phyloP scores from a whole-genome alignment of 2,113 vertebrate species.

The Elanus axillaris region DNA sequence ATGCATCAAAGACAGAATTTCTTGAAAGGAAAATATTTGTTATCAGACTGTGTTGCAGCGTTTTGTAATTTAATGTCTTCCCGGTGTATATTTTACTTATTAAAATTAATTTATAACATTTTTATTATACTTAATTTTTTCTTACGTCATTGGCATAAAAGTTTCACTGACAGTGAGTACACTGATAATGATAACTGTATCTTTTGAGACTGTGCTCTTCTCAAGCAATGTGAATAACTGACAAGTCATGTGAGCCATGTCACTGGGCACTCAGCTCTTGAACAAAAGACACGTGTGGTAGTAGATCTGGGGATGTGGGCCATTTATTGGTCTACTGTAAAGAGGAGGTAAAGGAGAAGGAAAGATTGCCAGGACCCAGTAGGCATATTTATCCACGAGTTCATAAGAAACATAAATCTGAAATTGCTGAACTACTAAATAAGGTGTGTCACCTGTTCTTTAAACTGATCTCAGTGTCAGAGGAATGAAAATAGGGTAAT shows the following conservation, averaged over 20 bases:
- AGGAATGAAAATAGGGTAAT: not conserved
- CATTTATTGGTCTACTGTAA: not conserved
- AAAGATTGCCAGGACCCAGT: not conserved
- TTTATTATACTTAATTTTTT: not conserved
- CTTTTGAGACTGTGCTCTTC: not conserved
- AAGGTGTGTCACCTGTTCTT: not conserved
- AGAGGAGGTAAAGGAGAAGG: not conserved
- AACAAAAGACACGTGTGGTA: not conserved
- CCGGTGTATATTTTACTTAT: not conserved
- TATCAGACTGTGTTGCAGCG: not conserved
- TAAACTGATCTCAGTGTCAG: not conserved
- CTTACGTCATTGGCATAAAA: not conserved
- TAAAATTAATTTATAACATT: not conserved
- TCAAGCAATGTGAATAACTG: not conserved
- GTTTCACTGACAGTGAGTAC: not conserved
- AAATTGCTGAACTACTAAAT: not conserved
- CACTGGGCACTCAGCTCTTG: not conserved
- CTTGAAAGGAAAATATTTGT: not conserved
- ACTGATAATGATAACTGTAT: not conserved
- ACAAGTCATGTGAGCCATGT: not conserved
- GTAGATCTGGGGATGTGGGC: not conserved
- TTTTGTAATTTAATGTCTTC: not conserved
- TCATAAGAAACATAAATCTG: not conserved
- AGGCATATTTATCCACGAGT: not conserved
- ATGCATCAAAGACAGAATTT: not conserved